Evolutionary conservation across 2,113 vertebrate species (phyloP).

Genomic region (Guaruba guarouba): DNA sequence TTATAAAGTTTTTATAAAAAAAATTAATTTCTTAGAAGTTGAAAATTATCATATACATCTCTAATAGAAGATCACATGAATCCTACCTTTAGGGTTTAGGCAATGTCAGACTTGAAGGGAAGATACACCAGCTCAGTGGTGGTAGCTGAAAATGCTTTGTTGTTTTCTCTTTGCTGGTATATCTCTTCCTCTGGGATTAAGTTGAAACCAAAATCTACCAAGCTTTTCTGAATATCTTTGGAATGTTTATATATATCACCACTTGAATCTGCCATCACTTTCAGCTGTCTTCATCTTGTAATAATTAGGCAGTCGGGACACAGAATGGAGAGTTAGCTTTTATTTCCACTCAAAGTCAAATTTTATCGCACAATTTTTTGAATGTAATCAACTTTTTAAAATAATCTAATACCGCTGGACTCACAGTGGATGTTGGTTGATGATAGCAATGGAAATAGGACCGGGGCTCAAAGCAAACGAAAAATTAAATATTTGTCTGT

Average conservation of each 20-base stretch:
- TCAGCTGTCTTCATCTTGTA: neutral
- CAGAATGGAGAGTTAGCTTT: neutral
- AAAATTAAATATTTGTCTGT: neutral
- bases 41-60: neutral
- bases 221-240: neutral
- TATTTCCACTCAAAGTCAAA: neutral
- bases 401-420: too few relatives aligned
- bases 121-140: neutral
- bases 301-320: neutral
- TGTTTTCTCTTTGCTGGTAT: neutral
- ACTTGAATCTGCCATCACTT: neutral
- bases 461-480: neutral
- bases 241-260: neutral
- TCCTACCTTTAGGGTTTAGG: neutral
- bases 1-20: neutral
- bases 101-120: neutral
- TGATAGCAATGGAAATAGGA: neutral
- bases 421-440: neutral
- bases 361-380: neutral
- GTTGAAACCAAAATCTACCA: neutral
- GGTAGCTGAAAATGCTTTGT: neutral
- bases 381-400: neutral
- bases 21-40: neutral
- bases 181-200: neutral
- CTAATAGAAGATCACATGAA: neutral